Evolutionary conservation across 2,113 vertebrate species (phyloP), one percentile per base, ranked within the genome.

Genomic region (Lutjanus erythropterus): DNA sequence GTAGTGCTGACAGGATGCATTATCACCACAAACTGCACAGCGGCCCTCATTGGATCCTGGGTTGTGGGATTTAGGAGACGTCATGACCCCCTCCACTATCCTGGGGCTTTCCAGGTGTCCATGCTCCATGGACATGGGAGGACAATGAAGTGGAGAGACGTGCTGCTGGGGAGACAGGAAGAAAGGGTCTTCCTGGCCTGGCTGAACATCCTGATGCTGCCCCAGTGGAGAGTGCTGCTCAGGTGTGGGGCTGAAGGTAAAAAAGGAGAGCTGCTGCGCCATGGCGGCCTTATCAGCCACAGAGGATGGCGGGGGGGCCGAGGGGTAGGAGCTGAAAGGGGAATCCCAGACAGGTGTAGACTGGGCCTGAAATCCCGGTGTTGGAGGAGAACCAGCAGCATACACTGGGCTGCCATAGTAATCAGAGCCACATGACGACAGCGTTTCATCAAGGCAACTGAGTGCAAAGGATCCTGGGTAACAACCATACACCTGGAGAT

Each of bases 11-110:
- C 97, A 98, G 0, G 97, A 97, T 0, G 97, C 97, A 0, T 96
- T 98, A 93, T 98, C 97, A n/a, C 97, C 97, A 31, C 97, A 98
- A 55, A 98, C 97, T 0, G 97, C 97, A 27, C 97, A 98, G 69
- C 95, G 96, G 0, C 97, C 96, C 83, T 98, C 97, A 0, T 85
- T 94, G 6, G 93, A 91, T 9, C 91, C 91, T 0, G 94, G 91
- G 46, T 93, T 94, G 39, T 94, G 94, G 1, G 86, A 70, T 74
- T 97, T 97, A 59, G 88, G 33, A 6, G 96, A 95, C 0, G 88
- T 77, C 86, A 96, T 70, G 0, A 90, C 75, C 9, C 79, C 90
- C 6, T 96, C 96, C 41, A 92, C 60, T 46, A 90, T 39, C 70
- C 90, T 87, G 0, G 96, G 91, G 61, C 93, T 90, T 31, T 96